Percentiles rank a stretch among this genome's conserved stretches.
Evolutionary conservation across 2,113 vertebrate species (phyloP).

Genomic region (Pomatorhinus ruficollis): DNA sequence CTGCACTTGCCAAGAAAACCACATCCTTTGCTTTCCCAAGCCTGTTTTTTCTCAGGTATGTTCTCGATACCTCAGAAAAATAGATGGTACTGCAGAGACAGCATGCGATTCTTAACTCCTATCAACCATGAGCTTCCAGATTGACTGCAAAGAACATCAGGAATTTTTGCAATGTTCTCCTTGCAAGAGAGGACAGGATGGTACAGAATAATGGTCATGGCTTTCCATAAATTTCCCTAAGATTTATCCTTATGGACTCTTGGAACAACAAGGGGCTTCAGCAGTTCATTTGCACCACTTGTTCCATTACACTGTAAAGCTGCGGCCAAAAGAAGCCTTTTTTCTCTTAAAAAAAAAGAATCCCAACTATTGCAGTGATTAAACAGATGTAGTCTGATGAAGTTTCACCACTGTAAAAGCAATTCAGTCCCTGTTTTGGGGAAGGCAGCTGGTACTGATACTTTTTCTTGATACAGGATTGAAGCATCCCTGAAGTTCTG

Average conservation of each 20-base stretch:
- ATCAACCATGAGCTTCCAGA: background rate
- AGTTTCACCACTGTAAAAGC: background rate
- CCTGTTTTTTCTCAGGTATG: background rate
- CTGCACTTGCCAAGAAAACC: background rate
- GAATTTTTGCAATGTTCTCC: background rate
- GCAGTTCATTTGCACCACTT: background rate
- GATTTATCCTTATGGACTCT: background rate
- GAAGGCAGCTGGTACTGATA: background rate
- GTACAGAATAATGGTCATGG: background rate
- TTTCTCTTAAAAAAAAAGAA: background rate
- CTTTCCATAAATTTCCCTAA: background rate
- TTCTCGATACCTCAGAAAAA: slow-evolving; percentile 3
- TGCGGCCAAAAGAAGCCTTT: background rate
- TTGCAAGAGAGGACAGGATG: background rate
- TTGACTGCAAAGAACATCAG: background rate
- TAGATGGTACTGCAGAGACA: background rate
- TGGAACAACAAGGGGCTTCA: background rate
- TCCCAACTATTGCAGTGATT: background rate
- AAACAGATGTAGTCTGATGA: background rate
- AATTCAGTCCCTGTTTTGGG: background rate
- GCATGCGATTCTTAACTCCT: background rate
- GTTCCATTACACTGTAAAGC: background rate
- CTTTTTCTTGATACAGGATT: background rate
- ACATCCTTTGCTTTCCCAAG: background rate
- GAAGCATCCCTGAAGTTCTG: background rate